phyloP scores from a whole-genome alignment of 2,888 invertebrate species.

The Platycheirus albimanus region DNA sequence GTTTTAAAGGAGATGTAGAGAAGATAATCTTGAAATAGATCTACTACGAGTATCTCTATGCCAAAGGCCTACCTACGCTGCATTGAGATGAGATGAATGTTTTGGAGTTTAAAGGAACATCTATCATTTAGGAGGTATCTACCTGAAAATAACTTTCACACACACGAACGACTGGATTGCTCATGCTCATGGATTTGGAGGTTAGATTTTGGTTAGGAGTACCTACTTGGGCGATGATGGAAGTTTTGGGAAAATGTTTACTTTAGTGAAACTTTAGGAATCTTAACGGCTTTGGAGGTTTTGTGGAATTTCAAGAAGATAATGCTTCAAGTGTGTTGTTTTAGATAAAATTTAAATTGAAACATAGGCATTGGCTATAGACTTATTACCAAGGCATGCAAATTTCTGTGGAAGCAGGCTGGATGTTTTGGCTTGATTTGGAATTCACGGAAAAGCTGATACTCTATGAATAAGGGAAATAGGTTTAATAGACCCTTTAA shows the following conservation, averaged over 20 bases:
- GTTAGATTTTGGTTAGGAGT: neutral
- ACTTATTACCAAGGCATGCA: too few species aligned
- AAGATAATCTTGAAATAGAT: constrained; percentile 53
- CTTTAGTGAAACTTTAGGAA: neutral
- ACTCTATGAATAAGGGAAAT: too few species aligned
- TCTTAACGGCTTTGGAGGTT: neutral
- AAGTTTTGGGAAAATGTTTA: constrained; percentile 3
- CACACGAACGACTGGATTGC: neutral
- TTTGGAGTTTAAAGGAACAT: constrained; percentile 42
- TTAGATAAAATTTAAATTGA: neutral
- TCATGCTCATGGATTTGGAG: neutral
- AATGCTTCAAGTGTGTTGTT: neutral
- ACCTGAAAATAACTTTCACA: constrained; percentile 47
- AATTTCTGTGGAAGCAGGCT: too few species aligned
- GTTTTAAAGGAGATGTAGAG: constrained; percentile 42
- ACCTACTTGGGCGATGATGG: neutral
- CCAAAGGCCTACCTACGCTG: too few species aligned
- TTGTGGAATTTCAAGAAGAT: constrained; percentile 4
- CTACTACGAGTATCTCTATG: constrained; percentile 31
- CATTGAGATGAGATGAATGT: constrained; percentile 42
- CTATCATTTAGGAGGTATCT: too few species aligned
- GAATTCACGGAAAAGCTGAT: too few species aligned
- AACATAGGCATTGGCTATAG: too few species aligned
- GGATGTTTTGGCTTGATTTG: too few species aligned
- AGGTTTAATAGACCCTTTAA: too few species aligned